phyloP scores from a whole-genome alignment of 2,113 vertebrate genomes.

The Cichladusa arquata region DNA sequence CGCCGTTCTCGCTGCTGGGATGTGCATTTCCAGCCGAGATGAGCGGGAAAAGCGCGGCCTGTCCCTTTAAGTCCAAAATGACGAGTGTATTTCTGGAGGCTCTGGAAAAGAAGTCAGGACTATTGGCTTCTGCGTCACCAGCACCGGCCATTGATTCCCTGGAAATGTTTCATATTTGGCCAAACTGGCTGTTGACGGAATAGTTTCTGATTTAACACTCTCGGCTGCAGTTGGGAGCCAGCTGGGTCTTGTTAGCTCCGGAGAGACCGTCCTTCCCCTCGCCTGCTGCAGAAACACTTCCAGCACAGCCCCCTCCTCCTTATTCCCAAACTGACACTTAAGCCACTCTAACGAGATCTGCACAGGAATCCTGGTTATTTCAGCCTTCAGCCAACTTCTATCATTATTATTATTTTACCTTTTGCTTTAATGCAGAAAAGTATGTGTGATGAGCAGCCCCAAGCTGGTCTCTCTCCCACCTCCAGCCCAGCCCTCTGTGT shows the following conservation, averaged over 20 bases:
- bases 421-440: neutral
- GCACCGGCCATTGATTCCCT: constrained; percentile 61
- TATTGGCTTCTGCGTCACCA: constrained; percentile 66
- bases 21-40: neutral
- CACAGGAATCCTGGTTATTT: constrained; percentile 34
- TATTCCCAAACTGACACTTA: constrained; percentile 21
- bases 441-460: neutral
- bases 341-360: constrained; percentile 17
- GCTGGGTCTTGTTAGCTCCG: constrained; percentile 60
- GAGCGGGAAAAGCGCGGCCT: neutral
- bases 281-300: constrained; percentile 55
- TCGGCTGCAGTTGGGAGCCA: constrained; percentile 49
- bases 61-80: constrained; percentile 55
- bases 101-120: constrained; percentile 69
- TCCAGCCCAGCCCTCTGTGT: neutral
- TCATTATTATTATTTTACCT: neutral
- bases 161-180: constrained; percentile 71
- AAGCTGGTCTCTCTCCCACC: neutral
- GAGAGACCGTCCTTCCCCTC: constrained; percentile 37
- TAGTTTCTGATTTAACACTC: constrained; percentile 72
- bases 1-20: neutral
- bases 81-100: constrained; percentile 45
- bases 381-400: neutral
- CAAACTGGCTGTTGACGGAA: constrained; percentile 68
- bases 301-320: neutral